Percentiles rank a stretch among this genome's conserved stretches.
phyloP scores from a whole-genome alignment of 2,797 vertebrate genomes.

The Peromyscus nudipes region DNA sequence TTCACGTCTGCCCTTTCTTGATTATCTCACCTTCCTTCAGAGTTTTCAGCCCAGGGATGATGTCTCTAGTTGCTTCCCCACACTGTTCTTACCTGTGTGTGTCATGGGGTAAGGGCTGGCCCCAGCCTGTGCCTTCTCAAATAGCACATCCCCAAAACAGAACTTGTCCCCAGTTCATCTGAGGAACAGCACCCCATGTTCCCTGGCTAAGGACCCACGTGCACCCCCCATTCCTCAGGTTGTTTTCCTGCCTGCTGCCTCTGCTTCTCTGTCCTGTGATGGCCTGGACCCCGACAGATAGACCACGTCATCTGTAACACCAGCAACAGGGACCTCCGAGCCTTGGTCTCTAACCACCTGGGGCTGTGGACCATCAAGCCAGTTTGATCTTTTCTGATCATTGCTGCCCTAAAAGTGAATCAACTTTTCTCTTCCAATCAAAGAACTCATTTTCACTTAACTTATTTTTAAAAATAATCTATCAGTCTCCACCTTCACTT shows the following conservation, averaged over 20 bases:
- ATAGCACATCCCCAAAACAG: not conserved
- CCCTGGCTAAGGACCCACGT: not conserved
- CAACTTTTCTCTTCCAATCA: not conserved
- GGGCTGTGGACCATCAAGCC: not conserved
- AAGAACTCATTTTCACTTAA: conserved; percentile 58
- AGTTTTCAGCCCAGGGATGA: not conserved
- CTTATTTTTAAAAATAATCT: conserved; percentile 46
- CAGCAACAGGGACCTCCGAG: not conserved
- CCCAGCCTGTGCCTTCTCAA: not conserved
- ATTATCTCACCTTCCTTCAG: not conserved
- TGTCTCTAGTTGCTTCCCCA: not conserved
- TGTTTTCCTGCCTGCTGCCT: not conserved
- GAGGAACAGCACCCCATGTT: not conserved
- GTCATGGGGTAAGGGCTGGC: not conserved
- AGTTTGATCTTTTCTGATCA: not conserved
- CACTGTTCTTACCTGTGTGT: rapidly evolving
- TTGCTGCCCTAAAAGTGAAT: conserved; percentile 4
- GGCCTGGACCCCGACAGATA: not conserved
- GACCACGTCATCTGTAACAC: not conserved
- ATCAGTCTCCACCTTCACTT: not conserved
- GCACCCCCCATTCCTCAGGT: too few relatives aligned
- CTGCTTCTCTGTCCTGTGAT: too few relatives aligned
- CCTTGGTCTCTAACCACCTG: not conserved
- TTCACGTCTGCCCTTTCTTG: rapidly evolving
- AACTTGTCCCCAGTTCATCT: not conserved